Percentiles rank a stretch among this genome's conserved stretches.
Evolutionary conservation across 2,113 vertebrate genomes (phyloP).

Genomic region (Amphilophus citrinellus): DNA sequence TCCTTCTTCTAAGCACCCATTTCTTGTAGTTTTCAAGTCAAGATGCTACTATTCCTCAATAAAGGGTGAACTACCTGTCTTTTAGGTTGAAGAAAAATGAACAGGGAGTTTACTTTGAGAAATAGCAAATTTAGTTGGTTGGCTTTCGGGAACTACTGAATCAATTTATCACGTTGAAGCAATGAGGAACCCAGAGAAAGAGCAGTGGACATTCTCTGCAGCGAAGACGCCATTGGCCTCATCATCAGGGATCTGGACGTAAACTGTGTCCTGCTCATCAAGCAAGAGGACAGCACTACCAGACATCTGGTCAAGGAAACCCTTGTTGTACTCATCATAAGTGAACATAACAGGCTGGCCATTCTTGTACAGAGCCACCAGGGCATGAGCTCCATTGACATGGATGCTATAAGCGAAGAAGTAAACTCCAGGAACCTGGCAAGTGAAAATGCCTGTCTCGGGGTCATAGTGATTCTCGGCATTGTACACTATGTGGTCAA

Average conservation of each 20-base stretch:
- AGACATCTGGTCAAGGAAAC: slow-evolving; percentile 97
- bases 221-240: slow-evolving; percentile 96
- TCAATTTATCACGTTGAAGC: slow-evolving; percentile 88
- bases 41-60: slow-evolving; percentile 81
- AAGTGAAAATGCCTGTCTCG: slow-evolving; percentile 93
- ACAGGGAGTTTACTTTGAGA: slow-evolving; percentile 80
- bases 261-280: slow-evolving; percentile 95
- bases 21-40: slow-evolving; percentile 82
- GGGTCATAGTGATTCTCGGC: slow-evolving; percentile 95
- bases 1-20: slow-evolving; percentile 82
- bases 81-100: slow-evolving; percentile 56
- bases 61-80: slow-evolving; percentile 75
- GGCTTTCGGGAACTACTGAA: slow-evolving; percentile 57
- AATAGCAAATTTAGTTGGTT: slow-evolving; percentile 79
- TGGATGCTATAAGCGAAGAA: slow-evolving; percentile 96
- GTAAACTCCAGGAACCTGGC: slow-evolving; percentile 92
- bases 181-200: slow-evolving; percentile 98
- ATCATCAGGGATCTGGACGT: slow-evolving; percentile 92
- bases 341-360: slow-evolving; percentile 93
- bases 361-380: slow-evolving; percentile 97
- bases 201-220: slow-evolving; percentile 94
- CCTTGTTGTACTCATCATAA: slow-evolving; percentile 96
- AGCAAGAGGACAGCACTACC: slow-evolving; percentile 92
- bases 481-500: slow-evolving; percentile 95
- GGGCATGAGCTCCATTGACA: slow-evolving; percentile 92